These are phyloP conservation scores for Chionodraco myersi DNA, from an alignment of 2,113 vertebrate genomes.

Conservation along the genomic window DNA sequence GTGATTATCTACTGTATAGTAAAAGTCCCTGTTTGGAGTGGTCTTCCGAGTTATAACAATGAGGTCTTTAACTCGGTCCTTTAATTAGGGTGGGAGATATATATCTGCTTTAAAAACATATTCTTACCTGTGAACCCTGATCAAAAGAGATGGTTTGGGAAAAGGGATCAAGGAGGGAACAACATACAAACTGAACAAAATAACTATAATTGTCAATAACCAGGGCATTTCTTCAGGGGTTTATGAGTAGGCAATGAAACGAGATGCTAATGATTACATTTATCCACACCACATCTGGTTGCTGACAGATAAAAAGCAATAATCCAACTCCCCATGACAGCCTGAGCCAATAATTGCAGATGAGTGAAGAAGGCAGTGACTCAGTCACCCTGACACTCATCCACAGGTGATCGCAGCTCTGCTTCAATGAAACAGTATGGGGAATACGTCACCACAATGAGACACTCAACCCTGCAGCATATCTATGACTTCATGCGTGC, in stretches of 20 bases:
- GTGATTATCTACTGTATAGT: background rate
- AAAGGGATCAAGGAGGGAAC: background rate
- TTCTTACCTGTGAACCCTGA: background rate
- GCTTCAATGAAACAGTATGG: conserved; percentile 33
- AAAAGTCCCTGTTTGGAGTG: background rate
- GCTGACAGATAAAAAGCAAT: conserved; percentile 51
- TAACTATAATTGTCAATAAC: background rate
- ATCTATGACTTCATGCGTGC: conserved; percentile 37
- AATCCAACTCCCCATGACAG: conserved; percentile 41
- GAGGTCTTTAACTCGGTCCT: background rate
- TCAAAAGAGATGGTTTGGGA: background rate
- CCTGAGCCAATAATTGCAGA: conserved; percentile 32
- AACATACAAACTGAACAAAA: background rate
- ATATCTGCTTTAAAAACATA: background rate
- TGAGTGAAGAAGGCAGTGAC: conserved; percentile 41
- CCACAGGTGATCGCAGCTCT: conserved; percentile 20
- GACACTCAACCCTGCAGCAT: conserved; percentile 35
- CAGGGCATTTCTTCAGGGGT: background rate
- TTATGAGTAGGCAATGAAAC: background rate
- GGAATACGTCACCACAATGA: conserved; percentile 48
- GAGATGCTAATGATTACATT: conserved; percentile 3
- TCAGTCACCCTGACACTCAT: conserved; percentile 43
- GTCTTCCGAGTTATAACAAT: background rate
- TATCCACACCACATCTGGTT: background rate
- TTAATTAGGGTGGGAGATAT: conserved; percentile 16